Percentiles rank a stretch among this genome's conserved stretches.
Conservation (phyloP, 2,797 vertebrate species). For the Cossypha polioptera region DNA sequence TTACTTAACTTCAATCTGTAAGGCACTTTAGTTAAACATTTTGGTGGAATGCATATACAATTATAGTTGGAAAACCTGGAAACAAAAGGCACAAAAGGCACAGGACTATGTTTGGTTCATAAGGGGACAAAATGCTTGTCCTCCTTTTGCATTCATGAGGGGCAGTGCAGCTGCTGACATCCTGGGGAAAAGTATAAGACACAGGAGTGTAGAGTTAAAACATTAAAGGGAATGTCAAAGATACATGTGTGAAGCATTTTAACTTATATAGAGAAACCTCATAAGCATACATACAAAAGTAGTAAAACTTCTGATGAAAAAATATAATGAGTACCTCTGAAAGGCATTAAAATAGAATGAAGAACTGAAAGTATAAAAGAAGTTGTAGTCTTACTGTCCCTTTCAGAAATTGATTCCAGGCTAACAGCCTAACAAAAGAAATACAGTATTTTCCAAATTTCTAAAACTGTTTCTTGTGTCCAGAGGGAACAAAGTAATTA, state of each 20-base stretch:
- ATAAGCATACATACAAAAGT: neutral
- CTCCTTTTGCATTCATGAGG: neutral
- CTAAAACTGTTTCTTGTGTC: neutral
- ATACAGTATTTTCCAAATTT: neutral
- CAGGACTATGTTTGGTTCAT: neutral
- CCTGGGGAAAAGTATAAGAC: neutral
- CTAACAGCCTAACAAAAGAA: neutral
- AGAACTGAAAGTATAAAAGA: neutral
- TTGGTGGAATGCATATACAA: neutral
- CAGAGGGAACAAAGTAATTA: neutral
- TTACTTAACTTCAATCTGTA: neutral
- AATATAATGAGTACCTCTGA: neutral
- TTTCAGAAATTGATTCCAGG: conserved; percentile 22
- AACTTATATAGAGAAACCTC: neutral
- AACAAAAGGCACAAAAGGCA: neutral
- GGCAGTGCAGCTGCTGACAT: neutral
- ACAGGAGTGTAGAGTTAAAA: neutral
- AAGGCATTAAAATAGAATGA: neutral
- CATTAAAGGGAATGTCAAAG: neutral
- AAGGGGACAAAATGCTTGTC: neutral
- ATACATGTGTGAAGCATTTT: neutral
- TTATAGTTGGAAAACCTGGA: neutral
- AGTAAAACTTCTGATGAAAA: conserved; percentile 11
- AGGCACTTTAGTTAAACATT: neutral
- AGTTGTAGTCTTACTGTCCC: neutral